A percentile compares a stretch with the other conserved stretches of the same genome.
phyloP scores from a whole-genome alignment of 1,140 invertebrate genomes.

The Babylonia areolata region DNA sequence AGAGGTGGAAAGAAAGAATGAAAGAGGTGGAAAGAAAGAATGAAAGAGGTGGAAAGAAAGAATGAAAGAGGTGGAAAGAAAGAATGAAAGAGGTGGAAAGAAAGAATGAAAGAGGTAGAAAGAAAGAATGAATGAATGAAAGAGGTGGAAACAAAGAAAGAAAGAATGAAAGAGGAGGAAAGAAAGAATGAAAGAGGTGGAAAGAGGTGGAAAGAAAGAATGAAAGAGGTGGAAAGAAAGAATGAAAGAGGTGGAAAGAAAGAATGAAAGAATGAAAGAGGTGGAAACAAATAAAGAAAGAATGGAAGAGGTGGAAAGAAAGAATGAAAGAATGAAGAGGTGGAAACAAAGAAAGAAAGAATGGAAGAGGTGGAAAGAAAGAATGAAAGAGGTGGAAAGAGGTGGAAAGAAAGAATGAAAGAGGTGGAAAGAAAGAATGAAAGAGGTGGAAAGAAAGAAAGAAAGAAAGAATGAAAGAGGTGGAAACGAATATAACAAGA shows the following conservation, averaged over 20 bases:
- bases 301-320: not conserved
- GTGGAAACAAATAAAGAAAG: too few species aligned
- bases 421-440: not conserved
- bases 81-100: not conserved
- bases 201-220: not conserved
- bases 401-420: too few species aligned
- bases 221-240: not conserved
- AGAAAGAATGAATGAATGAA: not conserved
- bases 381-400: too few species aligned
- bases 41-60: not conserved
- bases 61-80: not conserved
- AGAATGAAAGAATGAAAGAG: not conserved
- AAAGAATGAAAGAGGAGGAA: not conserved
- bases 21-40: not conserved
- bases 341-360: too few species aligned
- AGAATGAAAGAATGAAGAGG: too few species aligned
- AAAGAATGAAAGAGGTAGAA: not conserved
- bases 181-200: not conserved
- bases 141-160: too few species aligned
- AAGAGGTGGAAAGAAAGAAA: too few species aligned
- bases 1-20: not conserved
- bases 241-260: conserved; percentile 1
- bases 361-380: too few species aligned
- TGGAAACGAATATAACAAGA: too few species aligned
- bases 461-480: too few species aligned